These are phyloP conservation scores for Pseudochirops cupreus DNA, from an alignment of 2,797 vertebrate genomes.

Conservation along the genomic window DNA sequence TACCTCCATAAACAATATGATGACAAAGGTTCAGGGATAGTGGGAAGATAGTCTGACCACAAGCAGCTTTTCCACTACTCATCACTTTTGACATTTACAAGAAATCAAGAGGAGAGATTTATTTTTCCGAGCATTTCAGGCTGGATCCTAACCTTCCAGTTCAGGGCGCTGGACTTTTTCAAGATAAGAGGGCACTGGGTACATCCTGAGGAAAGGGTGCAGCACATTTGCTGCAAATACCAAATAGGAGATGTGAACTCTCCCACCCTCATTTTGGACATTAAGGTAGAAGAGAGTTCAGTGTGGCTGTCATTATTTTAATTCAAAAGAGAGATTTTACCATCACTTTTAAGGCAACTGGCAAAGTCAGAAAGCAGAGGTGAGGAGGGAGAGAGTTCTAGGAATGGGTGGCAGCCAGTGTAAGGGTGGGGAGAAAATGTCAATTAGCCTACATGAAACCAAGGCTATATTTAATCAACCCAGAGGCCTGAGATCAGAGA, in stretches of 20 bases:
- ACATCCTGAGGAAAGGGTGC: slow-evolving; percentile 85
- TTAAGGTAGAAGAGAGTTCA: neutral
- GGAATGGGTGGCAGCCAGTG: neutral
- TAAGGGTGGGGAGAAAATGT: neutral
- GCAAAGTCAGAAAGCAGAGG: neutral
- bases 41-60: slow-evolving; percentile 64
- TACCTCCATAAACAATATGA: slow-evolving; percentile 41
- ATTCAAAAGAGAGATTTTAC: neutral
- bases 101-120: slow-evolving; percentile 72
- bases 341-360: neutral
- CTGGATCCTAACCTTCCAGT: slow-evolving; percentile 62
- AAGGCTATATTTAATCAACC: neutral
- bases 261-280: slow-evolving; percentile 2
- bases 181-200: slow-evolving; percentile 68
- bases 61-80: slow-evolving; percentile 63
- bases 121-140: slow-evolving; percentile 74
- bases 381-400: neutral
- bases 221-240: slow-evolving; percentile 52
- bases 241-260: slow-evolving; percentile 45
- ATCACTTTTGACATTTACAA: slow-evolving; percentile 76
- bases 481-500: neutral
- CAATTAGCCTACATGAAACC: neutral
- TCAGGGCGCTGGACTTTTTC: slow-evolving; percentile 68
- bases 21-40: slow-evolving; percentile 72
- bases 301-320: neutral